Evolutionary conservation across 53 echinoderm and acorn worm species (phyloP).

Genomic region (Paracentrotus lividus): DNA sequence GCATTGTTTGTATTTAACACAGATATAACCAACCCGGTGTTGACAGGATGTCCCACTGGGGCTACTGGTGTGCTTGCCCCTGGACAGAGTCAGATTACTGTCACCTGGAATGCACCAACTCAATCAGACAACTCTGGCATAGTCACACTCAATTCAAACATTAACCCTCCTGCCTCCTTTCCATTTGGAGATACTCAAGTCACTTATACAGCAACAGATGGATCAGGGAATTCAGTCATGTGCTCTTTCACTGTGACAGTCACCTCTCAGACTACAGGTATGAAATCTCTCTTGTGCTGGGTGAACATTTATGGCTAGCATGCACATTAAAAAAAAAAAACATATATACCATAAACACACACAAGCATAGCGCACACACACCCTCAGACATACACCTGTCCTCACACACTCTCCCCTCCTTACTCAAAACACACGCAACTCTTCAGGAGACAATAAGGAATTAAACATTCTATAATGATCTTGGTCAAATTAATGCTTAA

Average conservation of each 20-base stretch:
- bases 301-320: too few species aligned
- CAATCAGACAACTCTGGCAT: constrained; percentile 68
- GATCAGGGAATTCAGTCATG: constrained; percentile 60
- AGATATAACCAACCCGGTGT: constrained; percentile 3
- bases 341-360: too few species aligned
- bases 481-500: too few species aligned
- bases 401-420: too few species aligned
- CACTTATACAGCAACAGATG: constrained; percentile 64
- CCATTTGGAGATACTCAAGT: constrained; percentile 67
- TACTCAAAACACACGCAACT: too few species aligned
- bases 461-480: too few species aligned
- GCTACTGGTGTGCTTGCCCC: constrained; percentile 8
- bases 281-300: too few species aligned
- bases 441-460: too few species aligned
- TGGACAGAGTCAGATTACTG: constrained; percentile 8
- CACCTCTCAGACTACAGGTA: background rate
- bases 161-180: constrained; percentile 45
- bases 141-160: constrained; percentile 11
- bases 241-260: constrained; percentile 58
- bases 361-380: too few species aligned
- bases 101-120: constrained; percentile 65
- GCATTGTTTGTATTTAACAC: background rate
- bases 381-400: too few species aligned
- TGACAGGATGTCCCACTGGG: constrained; percentile 60
- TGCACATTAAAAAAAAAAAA: too few species aligned